Evolutionary conservation across 2,113 vertebrate species (phyloP), one percentile per base, ranked within the genome.

Genomic region (Cairina moschata): DNA sequence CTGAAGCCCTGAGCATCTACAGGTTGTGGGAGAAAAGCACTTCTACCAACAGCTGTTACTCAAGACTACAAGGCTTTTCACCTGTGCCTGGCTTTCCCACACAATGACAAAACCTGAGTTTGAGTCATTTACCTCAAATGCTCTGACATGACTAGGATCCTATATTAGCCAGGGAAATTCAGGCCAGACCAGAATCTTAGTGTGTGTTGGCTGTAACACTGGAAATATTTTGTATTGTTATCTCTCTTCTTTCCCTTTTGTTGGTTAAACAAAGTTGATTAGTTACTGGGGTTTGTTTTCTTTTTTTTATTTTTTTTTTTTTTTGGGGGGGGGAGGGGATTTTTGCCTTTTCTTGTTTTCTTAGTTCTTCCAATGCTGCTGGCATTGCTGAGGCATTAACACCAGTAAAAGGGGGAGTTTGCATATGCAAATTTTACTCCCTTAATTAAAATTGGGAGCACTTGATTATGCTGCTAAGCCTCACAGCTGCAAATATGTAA

Each of bases 381-480:
- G 87, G 91, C 82, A 63, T 65, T 81, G 60, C 76, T 34, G 26
- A 88, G 56, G 52, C 52, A 67, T 95, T 88, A 83, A 29, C 52
- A 44, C 8, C 32, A 72, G 60, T 74, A 93, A 90, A 18, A 90
- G 32, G 3, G 3, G 13, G 76, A 90, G 42, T 86, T 74, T 81
- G 68, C 56, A 75, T 77, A 92, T 91, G 87, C 79, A 96, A 85
- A 96, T 97, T 85, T 90, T 62, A 66, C 67, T 91, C 40, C 36
- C 42, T 93, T 94, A 96, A 94, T 97, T 96, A 96, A 96, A 96
- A 93, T 92, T 42, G 71, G 46, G 52, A 91, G 65, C 52, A 86
- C 60, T 93, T 95, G 93, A 93, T 96, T 96, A 95, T 68, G 79
- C 79, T 83, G 75, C 79, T 81, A 79, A 91, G 76, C 88, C 90